Evolutionary conservation across 2,113 vertebrate species (phyloP).

Genomic region (Pachyramphus minor): DNA sequence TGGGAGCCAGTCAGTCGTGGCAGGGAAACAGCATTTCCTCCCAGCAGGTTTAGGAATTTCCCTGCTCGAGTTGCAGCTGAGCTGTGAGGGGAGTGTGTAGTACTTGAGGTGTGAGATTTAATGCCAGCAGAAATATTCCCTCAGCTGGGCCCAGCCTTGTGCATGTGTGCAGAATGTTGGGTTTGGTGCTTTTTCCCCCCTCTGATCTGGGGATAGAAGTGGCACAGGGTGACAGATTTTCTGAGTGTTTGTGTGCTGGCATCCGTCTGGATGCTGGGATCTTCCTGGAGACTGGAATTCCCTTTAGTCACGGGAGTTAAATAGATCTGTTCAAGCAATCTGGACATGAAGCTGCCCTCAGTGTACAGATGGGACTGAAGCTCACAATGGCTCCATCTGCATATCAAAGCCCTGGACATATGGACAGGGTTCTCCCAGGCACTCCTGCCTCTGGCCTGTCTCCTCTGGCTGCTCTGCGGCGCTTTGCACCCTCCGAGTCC

Average conservation of each 20-base stretch:
- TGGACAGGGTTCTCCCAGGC: background rate
- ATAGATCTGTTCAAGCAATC: constrained; percentile 34
- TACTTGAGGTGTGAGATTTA: background rate
- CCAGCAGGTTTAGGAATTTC: background rate
- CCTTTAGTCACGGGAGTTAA: constrained; percentile 16
- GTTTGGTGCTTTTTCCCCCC: background rate
- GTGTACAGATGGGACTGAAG: constrained; percentile 3
- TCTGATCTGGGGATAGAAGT: background rate
- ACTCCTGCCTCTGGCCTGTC: background rate
- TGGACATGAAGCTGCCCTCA: background rate
- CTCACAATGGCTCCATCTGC: constrained; percentile 53
- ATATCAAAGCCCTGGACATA: constrained; percentile 54
- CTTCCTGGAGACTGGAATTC: constrained; percentile 8
- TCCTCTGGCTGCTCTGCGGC: background rate
- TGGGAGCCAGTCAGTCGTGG: background rate
- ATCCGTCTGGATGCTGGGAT: background rate
- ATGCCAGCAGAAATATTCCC: background rate
- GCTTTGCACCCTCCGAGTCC: background rate
- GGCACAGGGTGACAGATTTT: background rate
- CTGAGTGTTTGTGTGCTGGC: background rate
- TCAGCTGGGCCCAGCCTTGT: background rate
- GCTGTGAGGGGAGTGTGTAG: background rate
- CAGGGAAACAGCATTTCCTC: background rate
- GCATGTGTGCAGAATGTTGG: background rate
- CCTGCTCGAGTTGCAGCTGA: fast-evolving